Conservation (phyloP, 2,797 vertebrate species). For the Heliangelus exortis region DNA sequence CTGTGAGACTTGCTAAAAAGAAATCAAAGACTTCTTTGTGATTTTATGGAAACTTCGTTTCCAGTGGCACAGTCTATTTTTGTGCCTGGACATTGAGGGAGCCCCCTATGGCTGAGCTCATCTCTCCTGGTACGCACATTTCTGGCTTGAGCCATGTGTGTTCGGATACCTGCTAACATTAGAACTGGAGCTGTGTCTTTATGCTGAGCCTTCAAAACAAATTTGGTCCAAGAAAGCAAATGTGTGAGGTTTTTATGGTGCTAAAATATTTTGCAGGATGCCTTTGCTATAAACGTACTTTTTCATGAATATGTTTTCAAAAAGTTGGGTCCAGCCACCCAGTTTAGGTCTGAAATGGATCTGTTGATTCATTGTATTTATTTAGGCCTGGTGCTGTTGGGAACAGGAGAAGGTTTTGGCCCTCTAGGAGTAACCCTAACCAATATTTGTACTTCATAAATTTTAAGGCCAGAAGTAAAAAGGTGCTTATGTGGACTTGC, state of each 20-base stretch:
- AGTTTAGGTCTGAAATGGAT: not conserved
- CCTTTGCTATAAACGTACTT: not conserved
- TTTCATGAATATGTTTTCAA: not conserved
- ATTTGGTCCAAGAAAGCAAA: constrained; percentile 1
- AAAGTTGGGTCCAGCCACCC: not conserved
- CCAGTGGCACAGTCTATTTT: constrained; percentile 20
- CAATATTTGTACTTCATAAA: not conserved
- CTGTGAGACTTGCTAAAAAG: not conserved
- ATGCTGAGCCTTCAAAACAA: not conserved
- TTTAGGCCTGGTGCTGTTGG: not conserved
- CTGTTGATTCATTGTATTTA: not conserved
- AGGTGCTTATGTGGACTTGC: not conserved
- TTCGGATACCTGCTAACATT: constrained; percentile 24
- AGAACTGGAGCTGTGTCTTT: not conserved
- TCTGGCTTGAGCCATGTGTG: not conserved
- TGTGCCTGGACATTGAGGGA: not conserved
- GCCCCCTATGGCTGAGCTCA: not conserved
- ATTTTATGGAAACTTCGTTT: not conserved
- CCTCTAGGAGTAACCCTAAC: not conserved
- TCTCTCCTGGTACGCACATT: not conserved
- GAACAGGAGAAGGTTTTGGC: not conserved
- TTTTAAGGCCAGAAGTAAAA: not conserved
- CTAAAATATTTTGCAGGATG: not conserved
- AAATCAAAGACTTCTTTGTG: not conserved
- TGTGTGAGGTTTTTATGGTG: not conserved